A percentile compares a stretch with the other conserved stretches of the same genome.
Evolutionary conservation across 2,113 vertebrate genomes (phyloP).

Genomic region (Ornithorhynchus anatinus): DNA sequence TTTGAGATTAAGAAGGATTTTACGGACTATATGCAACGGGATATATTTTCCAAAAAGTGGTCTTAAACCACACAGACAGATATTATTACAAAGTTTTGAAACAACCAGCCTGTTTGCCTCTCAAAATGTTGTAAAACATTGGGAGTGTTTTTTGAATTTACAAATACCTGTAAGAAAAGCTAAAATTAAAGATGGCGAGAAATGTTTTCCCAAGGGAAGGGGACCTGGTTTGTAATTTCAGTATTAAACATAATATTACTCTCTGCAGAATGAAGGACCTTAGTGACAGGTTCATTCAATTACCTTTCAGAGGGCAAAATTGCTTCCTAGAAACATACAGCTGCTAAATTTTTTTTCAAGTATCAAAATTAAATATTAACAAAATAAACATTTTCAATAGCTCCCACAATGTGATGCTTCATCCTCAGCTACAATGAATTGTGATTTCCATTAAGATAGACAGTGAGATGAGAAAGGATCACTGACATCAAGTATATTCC

Average conservation of each 20-base stretch:
- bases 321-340: slow-evolving; percentile 63
- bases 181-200: slow-evolving; percentile 23
- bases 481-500: no score
- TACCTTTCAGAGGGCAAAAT: slow-evolving; percentile 68
- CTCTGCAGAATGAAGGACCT: slow-evolving; percentile 74
- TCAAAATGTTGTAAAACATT: slow-evolving; percentile 26
- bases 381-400: slow-evolving; percentile 15
- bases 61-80: background rate
- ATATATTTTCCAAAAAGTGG: slow-evolving; percentile 6
- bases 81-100: slow-evolving; percentile 12
- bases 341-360: slow-evolving; percentile 40
- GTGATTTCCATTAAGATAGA: no score
- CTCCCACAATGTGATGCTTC: no score
- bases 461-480: no score
- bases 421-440: no score
- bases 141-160: background rate
- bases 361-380: slow-evolving; percentile 49
- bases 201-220: slow-evolving; percentile 56
- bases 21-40: background rate
- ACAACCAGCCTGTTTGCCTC: background rate
- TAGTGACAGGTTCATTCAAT: slow-evolving; percentile 74
- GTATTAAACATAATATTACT: slow-evolving; percentile 68
- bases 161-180: slow-evolving; percentile 30
- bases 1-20: background rate
- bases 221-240: slow-evolving; percentile 57